Percentiles rank a stretch among this genome's conserved stretches.
Conservation (phyloP, 2,113 vertebrate genomes). For the Actenoides hombroni region DNA sequence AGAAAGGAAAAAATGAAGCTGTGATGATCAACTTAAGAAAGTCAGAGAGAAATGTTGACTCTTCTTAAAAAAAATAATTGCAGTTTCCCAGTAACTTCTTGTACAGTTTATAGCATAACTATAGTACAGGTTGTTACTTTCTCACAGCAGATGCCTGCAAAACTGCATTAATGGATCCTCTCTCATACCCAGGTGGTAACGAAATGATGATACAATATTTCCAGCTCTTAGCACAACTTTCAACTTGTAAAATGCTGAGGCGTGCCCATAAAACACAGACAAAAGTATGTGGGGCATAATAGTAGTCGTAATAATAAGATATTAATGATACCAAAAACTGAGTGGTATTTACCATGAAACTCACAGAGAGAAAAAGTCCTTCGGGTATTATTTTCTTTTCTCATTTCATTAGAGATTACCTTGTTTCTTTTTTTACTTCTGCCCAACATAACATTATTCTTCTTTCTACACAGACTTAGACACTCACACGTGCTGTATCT, state of each 20-base stretch:
- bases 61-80: not conserved
- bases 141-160: not conserved
- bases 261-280: not conserved
- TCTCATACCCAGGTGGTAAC: constrained; percentile 38
- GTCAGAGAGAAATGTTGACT: not conserved
- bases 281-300: not conserved
- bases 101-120: not conserved
- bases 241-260: constrained; percentile 33
- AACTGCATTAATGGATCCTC: not conserved
- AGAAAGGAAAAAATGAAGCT: not conserved
- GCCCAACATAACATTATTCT: not conserved
- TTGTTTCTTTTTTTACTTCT: not conserved
- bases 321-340: not conserved
- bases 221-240: constrained; percentile 17
- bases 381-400: not conserved
- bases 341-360: constrained; percentile 21
- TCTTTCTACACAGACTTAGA: not conserved
- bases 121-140: not conserved
- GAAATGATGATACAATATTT: constrained; percentile 43
- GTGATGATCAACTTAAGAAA: not conserved
- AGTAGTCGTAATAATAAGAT: not conserved
- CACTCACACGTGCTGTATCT: not conserved
- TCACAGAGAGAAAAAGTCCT: not conserved
- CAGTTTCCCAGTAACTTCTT: not conserved
- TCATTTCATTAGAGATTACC: not conserved